Base-by-base conservation (phyloP, 2,797 vertebrate species). In the Margarornis squamiger region DNA sequence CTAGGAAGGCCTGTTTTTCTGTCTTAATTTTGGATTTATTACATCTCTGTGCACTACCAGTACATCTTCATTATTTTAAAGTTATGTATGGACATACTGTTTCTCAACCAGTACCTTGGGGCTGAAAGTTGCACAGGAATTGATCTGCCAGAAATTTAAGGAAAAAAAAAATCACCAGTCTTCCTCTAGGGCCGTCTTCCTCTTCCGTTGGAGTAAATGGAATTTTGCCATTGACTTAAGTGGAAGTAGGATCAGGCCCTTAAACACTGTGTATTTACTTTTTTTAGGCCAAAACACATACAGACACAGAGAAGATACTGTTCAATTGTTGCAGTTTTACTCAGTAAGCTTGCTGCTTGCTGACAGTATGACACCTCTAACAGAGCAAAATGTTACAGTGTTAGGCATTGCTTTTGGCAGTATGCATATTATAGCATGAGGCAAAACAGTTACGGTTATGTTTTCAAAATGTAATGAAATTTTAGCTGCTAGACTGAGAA, bases 261-360 rank as follows among this genome's bases (percentile, higher is more conserved):
- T 93, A 93, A 93, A 46, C 51, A 27, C 48, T 93, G 63, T 79
- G n/a, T 94, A 82, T 96, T 94, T 95, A 76, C 34, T 79, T 81
- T 88, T 78, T 94, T 78, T 93, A 79, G 66, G 62, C 79, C 91
- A 93, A 94, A 93, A 93, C 91, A 94, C 92, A 96, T 92, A 93
- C 32, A 91, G 76, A 84, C 70, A 96, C 70, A 95, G 89, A 96
- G 89, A 93, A 95, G 71, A 94, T 59, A 84, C 63, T 96, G 88
- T 93, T 96, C 66, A 84, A 63, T 84, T 58, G 58, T 13, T 88
- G 51, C 34, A 88, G 7, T 55, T 90, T 86, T 94, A 84, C 63
- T 93, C 76, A 79, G 79, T 54, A 61, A 85, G 54, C 30, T 92
- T 15, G 5, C 43, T 93, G n/a, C 65, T 94, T 80, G 32, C 51